Conservation (phyloP, 2,797 vertebrate species). For the Lepilemur septentrionalis region DNA sequence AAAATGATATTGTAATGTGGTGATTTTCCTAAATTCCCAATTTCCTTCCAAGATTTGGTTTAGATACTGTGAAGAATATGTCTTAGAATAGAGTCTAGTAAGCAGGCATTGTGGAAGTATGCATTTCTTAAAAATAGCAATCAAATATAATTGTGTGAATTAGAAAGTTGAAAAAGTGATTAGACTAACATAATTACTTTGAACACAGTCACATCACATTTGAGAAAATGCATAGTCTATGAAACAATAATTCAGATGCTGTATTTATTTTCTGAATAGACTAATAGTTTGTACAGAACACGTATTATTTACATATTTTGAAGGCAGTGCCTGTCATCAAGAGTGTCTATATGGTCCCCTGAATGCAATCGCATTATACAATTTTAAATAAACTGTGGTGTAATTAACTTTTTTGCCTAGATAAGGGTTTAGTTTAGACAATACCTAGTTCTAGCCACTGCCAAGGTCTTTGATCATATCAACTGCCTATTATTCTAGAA, state of each 20-base stretch:
- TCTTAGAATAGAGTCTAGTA: conserved; percentile 1
- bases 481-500: neutral
- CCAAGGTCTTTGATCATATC: neutral
- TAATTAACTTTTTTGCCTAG: conserved; percentile 28
- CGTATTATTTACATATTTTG: conserved; percentile 1
- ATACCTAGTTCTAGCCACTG: neutral
- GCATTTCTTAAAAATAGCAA: conserved; percentile 51
- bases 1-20: neutral
- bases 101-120: conserved; percentile 8
- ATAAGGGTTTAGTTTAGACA: neutral
- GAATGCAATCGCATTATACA: neutral
- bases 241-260: conserved; percentile 9
- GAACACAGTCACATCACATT: neutral
- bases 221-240: conserved; percentile 32
- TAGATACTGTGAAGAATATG: neutral
- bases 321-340: neutral
- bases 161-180: conserved; percentile 64
- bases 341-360: neutral
- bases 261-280: conserved; percentile 44
- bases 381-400: neutral
- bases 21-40: conserved; percentile 13
- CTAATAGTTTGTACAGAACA: neutral
- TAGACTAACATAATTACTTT: conserved; percentile 68
- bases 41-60: neutral
- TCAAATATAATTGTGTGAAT: conserved; percentile 58